A percentile compares a stretch with the other conserved stretches of the same genome.
phyloP scores from a whole-genome alignment of 2,113 vertebrate genomes.

The Pseudonaja textilis region DNA sequence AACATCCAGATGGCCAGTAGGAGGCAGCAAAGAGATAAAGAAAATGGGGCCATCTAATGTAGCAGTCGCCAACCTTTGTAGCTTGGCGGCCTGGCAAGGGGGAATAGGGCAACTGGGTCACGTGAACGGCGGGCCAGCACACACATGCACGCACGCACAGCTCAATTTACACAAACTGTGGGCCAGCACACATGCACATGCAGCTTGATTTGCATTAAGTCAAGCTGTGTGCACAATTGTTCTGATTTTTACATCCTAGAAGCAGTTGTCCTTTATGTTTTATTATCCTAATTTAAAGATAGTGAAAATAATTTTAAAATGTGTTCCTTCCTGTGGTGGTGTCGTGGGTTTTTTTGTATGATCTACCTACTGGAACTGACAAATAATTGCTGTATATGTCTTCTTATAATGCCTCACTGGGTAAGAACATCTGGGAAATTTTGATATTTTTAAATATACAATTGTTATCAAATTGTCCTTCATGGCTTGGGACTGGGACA shows the following conservation, averaged over 20 bases:
- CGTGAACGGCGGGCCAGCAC: background rate
- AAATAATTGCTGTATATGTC: background rate
- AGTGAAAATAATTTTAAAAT: conserved; percentile 14
- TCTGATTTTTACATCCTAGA: background rate
- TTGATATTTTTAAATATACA: background rate
- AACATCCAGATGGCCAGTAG: background rate
- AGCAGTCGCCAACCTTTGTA: background rate
- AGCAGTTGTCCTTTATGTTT: background rate
- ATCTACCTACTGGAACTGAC: background rate
- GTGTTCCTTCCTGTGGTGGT: background rate
- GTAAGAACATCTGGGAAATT: background rate
- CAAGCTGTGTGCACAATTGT: background rate
- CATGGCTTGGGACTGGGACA: too few relatives aligned
- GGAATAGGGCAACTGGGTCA: background rate
- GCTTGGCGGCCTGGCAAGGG: fast-evolving
- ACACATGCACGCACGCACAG: background rate
- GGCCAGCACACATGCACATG: too few relatives aligned
- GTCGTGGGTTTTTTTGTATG: background rate
- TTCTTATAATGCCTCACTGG: background rate
- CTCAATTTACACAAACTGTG: background rate
- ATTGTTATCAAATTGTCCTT: background rate
- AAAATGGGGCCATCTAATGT: background rate
- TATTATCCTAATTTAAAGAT: background rate
- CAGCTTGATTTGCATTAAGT: background rate
- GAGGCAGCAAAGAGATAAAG: background rate